Percentiles rank a stretch among this genome's conserved stretches.
Evolutionary conservation across 2,797 vertebrate genomes (phyloP).

Genomic region (Pantherophis vulpinus): DNA sequence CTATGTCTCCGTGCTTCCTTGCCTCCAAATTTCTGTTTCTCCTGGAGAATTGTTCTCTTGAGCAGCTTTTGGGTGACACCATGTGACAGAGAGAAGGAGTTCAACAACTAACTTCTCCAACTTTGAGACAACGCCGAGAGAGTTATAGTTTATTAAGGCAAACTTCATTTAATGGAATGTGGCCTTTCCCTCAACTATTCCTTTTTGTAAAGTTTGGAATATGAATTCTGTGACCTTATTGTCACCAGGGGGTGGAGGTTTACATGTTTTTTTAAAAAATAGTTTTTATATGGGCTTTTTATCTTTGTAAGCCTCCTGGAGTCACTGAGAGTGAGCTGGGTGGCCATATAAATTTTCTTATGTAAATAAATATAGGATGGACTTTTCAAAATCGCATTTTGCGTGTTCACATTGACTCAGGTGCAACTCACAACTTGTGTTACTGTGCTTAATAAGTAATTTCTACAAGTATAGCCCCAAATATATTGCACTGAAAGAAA

Average conservation of each 20-base stretch:
- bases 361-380: background rate
- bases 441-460: background rate
- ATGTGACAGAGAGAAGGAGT: background rate
- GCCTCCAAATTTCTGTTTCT: background rate
- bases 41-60: background rate
- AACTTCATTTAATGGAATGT: background rate
- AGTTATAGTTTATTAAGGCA: background rate
- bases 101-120: background rate
- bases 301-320: background rate
- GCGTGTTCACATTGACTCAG: background rate
- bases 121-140: background rate
- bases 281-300: background rate
- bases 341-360: background rate
- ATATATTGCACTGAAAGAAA: background rate
- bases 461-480: background rate
- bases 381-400: background rate
- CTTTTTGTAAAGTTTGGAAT: background rate
- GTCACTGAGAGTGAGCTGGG: background rate
- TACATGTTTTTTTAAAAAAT: background rate
- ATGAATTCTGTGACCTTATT: background rate
- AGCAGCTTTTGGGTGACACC: background rate
- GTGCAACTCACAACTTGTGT: background rate
- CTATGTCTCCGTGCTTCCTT: background rate
- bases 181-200: background rate
- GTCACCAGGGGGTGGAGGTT: background rate